phyloP scores from a whole-genome alignment of 2,113 vertebrate genomes.

The Stigmatopora argus region DNA sequence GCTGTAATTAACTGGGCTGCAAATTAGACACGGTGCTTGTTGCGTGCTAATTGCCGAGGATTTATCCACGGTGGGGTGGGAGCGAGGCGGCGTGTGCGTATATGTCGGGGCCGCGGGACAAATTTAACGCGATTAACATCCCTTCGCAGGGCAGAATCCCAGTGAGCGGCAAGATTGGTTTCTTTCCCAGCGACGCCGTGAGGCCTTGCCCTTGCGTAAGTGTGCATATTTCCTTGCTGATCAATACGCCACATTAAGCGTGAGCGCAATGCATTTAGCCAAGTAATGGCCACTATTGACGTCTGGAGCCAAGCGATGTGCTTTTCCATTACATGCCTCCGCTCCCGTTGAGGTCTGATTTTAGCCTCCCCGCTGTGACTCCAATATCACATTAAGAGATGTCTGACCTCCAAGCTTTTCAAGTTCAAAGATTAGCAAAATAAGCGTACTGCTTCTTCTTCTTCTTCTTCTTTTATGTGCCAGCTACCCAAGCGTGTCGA shows the following conservation, averaged over 20 bases:
- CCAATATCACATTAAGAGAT: conserved; percentile 46
- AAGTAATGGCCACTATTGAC: conserved; percentile 49
- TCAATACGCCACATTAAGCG: conserved; percentile 44
- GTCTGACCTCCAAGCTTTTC: conserved; percentile 25
- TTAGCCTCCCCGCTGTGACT: conserved; percentile 39
- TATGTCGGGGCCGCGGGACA: conserved; percentile 31
- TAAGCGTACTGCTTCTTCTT: conserved; percentile 22
- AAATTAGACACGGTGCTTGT: conserved; percentile 67
- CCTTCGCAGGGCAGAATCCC: conserved; percentile 83
- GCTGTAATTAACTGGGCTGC: conserved; percentile 68
- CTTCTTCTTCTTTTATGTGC: conserved; percentile 27
- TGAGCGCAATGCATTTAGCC: conserved; percentile 44
- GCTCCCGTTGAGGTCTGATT: conserved; percentile 32
- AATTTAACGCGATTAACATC: conserved; percentile 59
- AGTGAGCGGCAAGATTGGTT: conserved; percentile 83
- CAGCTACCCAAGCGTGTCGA: conserved; percentile 91
- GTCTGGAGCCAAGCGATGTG: conserved; percentile 31
- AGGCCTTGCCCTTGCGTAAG: conserved; percentile 92
- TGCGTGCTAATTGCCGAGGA: conserved; percentile 69
- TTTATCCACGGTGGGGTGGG: conserved; percentile 56
- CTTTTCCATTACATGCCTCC: conserved; percentile 39
- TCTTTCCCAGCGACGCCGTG: conserved; percentile 89
- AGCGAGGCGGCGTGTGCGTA: conserved; percentile 11
- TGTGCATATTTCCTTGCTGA: conserved; percentile 50
- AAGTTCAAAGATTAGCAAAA: conserved; percentile 36